Evolutionary conservation across 2,797 vertebrate species (phyloP).

Genomic region (Pogoniulus pusillus): DNA sequence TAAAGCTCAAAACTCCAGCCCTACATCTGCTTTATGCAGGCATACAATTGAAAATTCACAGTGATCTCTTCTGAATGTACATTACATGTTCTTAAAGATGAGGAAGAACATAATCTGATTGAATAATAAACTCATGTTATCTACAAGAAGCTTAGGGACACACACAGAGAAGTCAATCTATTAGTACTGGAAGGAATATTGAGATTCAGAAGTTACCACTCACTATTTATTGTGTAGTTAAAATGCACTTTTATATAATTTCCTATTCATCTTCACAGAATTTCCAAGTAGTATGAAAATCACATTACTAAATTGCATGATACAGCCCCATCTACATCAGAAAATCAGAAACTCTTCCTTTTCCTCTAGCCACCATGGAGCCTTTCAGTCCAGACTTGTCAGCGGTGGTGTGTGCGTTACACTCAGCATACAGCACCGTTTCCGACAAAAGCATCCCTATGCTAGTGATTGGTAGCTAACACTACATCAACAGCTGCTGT

Average conservation of each 20-base stretch:
- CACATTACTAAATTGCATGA: neutral
- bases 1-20: neutral
- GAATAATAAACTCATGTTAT: neutral
- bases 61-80: neutral
- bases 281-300: neutral
- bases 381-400: neutral
- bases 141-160: neutral
- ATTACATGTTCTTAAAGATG: neutral
- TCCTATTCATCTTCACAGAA: neutral
- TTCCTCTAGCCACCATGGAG: neutral
- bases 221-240: neutral
- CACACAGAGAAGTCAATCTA: too few species aligned
- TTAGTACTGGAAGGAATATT: neutral
- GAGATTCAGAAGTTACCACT: neutral
- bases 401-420: neutral
- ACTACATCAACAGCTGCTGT: neutral
- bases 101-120: neutral
- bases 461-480: fast-evolving
- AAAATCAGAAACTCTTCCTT: neutral
- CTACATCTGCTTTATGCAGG: neutral
- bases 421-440: neutral
- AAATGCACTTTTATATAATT: neutral
- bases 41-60: neutral
- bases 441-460: neutral
- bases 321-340: neutral